phyloP scores from a whole-genome alignment of 2,113 vertebrate species.

The Alligator sinensis region DNA sequence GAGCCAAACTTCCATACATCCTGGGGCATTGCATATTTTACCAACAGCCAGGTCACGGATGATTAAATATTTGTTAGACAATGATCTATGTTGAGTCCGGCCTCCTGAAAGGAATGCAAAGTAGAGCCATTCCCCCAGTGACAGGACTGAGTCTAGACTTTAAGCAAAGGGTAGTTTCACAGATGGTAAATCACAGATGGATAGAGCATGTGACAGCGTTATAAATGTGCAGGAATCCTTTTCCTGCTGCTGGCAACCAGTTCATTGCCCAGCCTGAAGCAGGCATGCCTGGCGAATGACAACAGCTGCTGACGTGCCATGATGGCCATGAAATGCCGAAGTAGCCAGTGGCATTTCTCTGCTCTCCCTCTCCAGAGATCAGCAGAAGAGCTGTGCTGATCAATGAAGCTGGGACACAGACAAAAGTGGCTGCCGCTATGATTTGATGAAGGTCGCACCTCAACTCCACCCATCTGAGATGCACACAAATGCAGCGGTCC shows the following conservation, averaged over 20 bases:
- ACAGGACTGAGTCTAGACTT: fast-evolving
- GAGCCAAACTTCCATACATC: not conserved
- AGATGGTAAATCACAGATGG: fast-evolving
- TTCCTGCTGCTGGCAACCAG: fast-evolving
- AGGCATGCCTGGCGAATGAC: fast-evolving
- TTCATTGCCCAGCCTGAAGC: fast-evolving
- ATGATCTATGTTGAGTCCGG: not conserved
- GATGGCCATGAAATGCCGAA: no score
- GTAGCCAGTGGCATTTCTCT: not conserved
- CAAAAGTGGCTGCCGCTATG: not conserved
- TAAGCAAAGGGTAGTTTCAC: fast-evolving
- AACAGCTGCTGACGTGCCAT: fast-evolving
- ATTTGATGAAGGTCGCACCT: no score
- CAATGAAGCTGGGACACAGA: not conserved
- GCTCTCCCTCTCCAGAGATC: not conserved
- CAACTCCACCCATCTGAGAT: no score
- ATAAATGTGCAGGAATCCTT: not conserved
- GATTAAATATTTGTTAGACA: fast-evolving
- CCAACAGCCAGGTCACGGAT: fast-evolving
- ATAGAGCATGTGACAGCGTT: fast-evolving
- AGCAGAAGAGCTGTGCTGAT: not conserved
- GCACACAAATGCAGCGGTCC: not conserved
- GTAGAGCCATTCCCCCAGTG: not conserved
- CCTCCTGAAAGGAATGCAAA: fast-evolving
- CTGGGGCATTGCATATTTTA: fast-evolving